Percentiles rank a stretch among this genome's conserved stretches.
phyloP scores from a whole-genome alignment of 1,140 invertebrate species.

The Andricus grossulariae region DNA sequence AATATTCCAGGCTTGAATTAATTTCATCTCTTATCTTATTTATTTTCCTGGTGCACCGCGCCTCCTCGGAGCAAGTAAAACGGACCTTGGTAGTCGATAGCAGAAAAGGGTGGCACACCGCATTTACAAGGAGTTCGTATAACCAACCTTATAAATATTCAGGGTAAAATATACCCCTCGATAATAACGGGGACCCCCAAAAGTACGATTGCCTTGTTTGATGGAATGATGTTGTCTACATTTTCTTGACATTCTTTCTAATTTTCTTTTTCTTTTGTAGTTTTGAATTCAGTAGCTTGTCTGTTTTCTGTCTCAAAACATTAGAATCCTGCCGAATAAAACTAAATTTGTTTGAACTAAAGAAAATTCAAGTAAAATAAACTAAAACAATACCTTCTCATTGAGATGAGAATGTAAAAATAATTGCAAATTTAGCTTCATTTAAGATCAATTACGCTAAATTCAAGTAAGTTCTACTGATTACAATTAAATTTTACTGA shows the following conservation, averaged over 20 bases:
- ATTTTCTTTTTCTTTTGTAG: constrained; percentile 42
- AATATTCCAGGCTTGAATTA: constrained; percentile 56
- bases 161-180: constrained; percentile 74
- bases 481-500: too few relatives aligned
- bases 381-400: too few relatives aligned
- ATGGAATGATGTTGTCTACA: constrained; percentile 47
- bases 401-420: too few relatives aligned
- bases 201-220: constrained; percentile 62
- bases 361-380: too few relatives aligned
- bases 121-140: constrained; percentile 48
- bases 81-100: constrained; percentile 50
- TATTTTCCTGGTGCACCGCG: constrained; percentile 49
- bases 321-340: too few relatives aligned
- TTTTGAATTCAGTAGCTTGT: background rate
- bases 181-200: constrained; percentile 72
- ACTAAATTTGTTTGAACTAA: too few relatives aligned
- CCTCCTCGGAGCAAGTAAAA: constrained; percentile 11
- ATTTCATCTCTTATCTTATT: constrained; percentile 60
- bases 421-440: too few relatives aligned
- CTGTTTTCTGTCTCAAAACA: too few relatives aligned
- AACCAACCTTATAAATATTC: constrained; percentile 72
- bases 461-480: too few relatives aligned
- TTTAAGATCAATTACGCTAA: too few relatives aligned
- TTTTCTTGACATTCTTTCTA: constrained; percentile 28
- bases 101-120: constrained; percentile 39